Evolutionary conservation across 2,888 invertebrate genomes (phyloP), one percentile per base, ranked within the genome.

Genomic region (Panopea generosa): DNA sequence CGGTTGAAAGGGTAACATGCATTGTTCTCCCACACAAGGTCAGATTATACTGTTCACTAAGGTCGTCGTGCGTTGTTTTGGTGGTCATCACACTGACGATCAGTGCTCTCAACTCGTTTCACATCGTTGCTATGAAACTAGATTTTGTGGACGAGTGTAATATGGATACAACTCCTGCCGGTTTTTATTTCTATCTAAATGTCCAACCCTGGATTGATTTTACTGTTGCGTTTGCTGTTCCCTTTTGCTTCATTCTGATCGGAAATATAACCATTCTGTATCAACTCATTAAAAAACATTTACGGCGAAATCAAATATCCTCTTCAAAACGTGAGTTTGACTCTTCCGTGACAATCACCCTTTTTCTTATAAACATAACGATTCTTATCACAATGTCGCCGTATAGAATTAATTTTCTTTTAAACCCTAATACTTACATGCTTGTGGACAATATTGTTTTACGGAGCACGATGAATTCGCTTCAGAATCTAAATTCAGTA

Each of bases 401-500:
- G 29, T 52, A 60, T 40, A 65, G 68, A 20, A 60, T 79, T 22
- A 71, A 59, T 38, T 67, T 59, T 20, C 57, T 77, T 2, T 67
- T 63, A 9, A 24, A 55, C 7, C 77, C 77, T 2, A 68, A 72
- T 27, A 40, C 50, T 14, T 49, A 63, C 3, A 43, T 49, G 7
- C 45, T 57, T 16, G 57, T 43, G 2, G 62, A 68, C 18, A 3
- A 57, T 40, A 7, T 67, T 4, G 49, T 40, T 9, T 77, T 71
- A 27, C 22, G 55, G 11, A 57, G 72, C 18, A 47, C 62, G n/a
- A 40, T 59, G 6, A 57, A 63, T n/a, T 11, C 70, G 50, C 45
- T 56, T 59, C 18, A 29, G 53, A 29, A 53, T 67, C 71, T 84
- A 18, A 87, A 86, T 60, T 83, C 86, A 56, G 77, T 84, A 22